Base-by-base conservation (phyloP, 2,797 vertebrate species). In the Mus spretus region DNA sequence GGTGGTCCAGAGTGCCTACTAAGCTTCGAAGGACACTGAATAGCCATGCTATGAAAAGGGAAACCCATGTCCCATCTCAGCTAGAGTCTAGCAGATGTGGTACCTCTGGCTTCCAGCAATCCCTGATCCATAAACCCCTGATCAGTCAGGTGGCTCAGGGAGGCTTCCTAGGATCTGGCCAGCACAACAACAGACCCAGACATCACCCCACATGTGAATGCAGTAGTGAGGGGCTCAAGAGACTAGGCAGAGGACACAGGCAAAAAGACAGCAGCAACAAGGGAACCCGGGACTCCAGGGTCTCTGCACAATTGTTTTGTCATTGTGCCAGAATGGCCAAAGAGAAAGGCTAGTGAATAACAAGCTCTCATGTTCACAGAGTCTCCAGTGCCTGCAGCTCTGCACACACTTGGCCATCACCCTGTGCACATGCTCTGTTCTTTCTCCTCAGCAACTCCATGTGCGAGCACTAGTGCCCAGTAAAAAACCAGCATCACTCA, bases 221-320 rank as follows among this genome's bases (percentile, higher is more conserved):
- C 40, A 24, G 28, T 34, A 50, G 3, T 40, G n/a, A 81, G 20
- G 20, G 47, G 1, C 19, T 65, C 20, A 44, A 44, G 24, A n/a
- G 34, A 84, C 37, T 63, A 10, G 4, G 37, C 34, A 3, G 1
- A 81, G 34, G 83, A 17, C 75, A 65, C 47, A 5, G 7, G 8
- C 10, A 3, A 12, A 78, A 22, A 91, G 53, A 17, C 9, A 55
- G 90, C 8, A 0, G 4, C 6, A 15, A 34, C 79, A 37, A 0
- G 0, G 20, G 31, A 74, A 12, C 7, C 0, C 2, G 24, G 8
- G 26, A 13, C 15, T 72, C n/a, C 79, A 19, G 1, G 19, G 15
- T 47, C 77, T 82, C 82, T 0, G 0, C 0, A 1, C 0, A 0
- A 0, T 63, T 75, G 55, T 61, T 61, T 47, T 15, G 15, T 4